Base-by-base conservation (phyloP, 1,140 invertebrate species). In the Phymorhynchus buccinoides region DNA sequence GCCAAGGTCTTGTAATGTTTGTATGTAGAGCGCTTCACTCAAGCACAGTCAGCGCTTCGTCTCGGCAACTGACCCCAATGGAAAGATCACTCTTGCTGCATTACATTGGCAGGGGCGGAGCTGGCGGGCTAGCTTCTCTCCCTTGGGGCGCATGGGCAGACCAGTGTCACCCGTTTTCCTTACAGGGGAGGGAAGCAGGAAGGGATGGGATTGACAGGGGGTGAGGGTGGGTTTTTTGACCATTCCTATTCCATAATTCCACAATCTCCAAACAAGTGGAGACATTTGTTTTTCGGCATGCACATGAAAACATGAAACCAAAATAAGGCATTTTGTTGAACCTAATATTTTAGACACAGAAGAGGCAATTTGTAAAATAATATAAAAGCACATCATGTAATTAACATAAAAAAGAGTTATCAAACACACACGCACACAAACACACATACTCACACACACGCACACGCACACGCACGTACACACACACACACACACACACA, bases 21-120 rank as follows among this genome's bases (percentile, higher is more conserved):
- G n/a, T n/a, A n/a, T n/a, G n/a, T n/a, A n/a, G n/a, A n/a, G n/a
- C n/a, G n/a, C n/a, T n/a, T n/a, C n/a, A n/a, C n/a, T n/a, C n/a
- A n/a, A n/a, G n/a, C n/a, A n/a, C n/a, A n/a, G n/a, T n/a, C n/a
- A n/a, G n/a, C n/a, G n/a, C n/a, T n/a, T n/a, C n/a, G n/a, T n/a
- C n/a, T n/a, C n/a, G 6, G 66, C 32, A n/a, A 9, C 32, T 35
- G 16, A 39, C 14, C n/a, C 71, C 30, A 9, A 7, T 35, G 77
- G 77, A 35, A 48, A 79, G 42, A 79, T 79, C 77, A 52, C 77
- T 48, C 42, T 52, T 22, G n/a, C 42, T n/a, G 73, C 77, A 52
- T n/a, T n/a, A 39, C 77, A 52, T 79, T 79, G 77, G 41, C 77
- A 52, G 44, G 41, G 39, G n/a, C n/a, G n/a, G n/a, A n/a, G n/a